Evolutionary conservation across 2,113 vertebrate species (phyloP).

Genomic region (Alouatta palliata): DNA sequence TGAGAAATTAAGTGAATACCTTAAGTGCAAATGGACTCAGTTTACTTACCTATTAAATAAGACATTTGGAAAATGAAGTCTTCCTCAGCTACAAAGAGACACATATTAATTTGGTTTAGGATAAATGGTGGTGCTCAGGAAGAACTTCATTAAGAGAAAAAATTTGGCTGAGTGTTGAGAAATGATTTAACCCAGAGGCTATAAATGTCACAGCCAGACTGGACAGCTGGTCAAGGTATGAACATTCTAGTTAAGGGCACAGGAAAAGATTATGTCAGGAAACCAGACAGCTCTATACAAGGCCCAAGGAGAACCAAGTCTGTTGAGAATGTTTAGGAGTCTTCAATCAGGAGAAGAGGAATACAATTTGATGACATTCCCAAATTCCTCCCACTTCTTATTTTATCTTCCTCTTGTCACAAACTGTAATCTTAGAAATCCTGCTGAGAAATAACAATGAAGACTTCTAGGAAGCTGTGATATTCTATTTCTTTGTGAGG

Average conservation of each 20-base stretch:
- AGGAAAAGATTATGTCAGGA: not conserved
- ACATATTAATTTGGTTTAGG: not conserved
- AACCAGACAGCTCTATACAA: not conserved
- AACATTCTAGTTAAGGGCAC: not conserved
- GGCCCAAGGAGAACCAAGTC: not conserved
- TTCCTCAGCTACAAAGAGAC: not conserved
- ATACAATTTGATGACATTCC: not conserved
- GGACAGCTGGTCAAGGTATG: not conserved
- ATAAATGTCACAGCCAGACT: not conserved
- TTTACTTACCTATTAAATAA: not conserved
- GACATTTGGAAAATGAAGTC: not conserved
- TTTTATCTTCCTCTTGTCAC: not conserved
- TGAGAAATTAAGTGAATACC: not conserved
- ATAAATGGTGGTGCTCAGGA: not conserved
- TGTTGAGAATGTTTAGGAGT: not conserved
- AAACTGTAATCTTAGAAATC: not conserved
- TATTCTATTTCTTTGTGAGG: constrained; percentile 19
- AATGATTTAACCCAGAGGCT: not conserved
- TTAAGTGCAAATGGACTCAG: not conserved
- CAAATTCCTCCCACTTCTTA: not conserved
- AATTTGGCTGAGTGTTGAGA: not conserved
- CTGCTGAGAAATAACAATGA: not conserved
- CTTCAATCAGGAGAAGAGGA: not conserved
- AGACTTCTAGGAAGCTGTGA: not conserved
- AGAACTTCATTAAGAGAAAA: not conserved